These are phyloP conservation scores for Nycticryphes semicollaris DNA, from an alignment of 2,113 vertebrate genomes.

Conservation along the genomic window DNA sequence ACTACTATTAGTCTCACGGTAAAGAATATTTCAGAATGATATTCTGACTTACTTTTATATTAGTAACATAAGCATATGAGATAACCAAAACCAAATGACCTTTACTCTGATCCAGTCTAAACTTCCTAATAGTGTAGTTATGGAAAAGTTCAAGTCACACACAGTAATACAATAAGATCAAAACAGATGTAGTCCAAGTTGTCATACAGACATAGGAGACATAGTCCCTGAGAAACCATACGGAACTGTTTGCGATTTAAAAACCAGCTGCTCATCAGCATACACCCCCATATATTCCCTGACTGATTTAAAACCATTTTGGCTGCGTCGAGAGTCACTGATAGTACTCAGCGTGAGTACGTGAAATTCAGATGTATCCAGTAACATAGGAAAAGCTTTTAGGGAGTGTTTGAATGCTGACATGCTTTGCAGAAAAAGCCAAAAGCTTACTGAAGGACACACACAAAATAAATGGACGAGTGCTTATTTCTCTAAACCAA, in stretches of 20 bases:
- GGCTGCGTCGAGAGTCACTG: not conserved
- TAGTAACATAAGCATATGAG: not conserved
- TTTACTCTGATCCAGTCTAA: not conserved
- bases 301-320: not conserved
- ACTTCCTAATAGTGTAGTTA: not conserved
- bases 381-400: not conserved
- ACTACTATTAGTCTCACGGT: not conserved
- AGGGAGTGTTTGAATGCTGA: not conserved
- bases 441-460: not conserved
- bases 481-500: not conserved
- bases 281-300: not conserved
- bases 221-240: not conserved
- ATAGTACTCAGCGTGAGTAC: not conserved
- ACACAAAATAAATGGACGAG: not conserved
- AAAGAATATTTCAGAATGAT: not conserved
- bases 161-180: not conserved
- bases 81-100: not conserved
- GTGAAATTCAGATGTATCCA: not conserved
- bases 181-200: not conserved
- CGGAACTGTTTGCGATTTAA: not conserved
- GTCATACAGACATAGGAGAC: not conserved
- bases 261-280: not conserved
- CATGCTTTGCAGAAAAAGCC: not conserved
- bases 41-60: not conserved
- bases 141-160: not conserved